Base-by-base conservation (phyloP, 2,888 invertebrate species). In the Cryptocephalus moraei region DNA sequence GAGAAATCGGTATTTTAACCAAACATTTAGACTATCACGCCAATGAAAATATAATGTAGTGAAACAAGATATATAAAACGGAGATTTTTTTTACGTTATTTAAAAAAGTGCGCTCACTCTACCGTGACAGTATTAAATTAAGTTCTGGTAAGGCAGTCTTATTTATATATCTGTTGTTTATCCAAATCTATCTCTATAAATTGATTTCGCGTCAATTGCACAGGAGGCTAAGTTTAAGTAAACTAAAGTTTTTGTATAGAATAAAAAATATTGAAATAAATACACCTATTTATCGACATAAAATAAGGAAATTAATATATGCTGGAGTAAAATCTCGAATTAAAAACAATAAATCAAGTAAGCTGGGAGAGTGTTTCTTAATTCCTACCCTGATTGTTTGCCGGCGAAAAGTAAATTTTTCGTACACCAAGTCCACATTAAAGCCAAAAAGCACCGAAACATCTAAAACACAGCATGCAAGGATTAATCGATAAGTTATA, bases 121-220 rank as follows among this genome's bases (percentile, higher is more conserved):
- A 49, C 47, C 52, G 45, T 52, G 48, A 50, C 52, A 46, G 14
- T 45, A 47, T 40, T 48, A 52, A 52, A 52, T 48, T 45, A 47
- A 48, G 45, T 45, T 48, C 34, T 46, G 10, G n/a, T 41, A 12
- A 33, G 47, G 43, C 33, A 39, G 33, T 40, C 44, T 41, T 45
- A 32, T 32, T 32, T 46, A 45, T 22, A 22, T 6, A 22, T 22
- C 22, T 22, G 22, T 22, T 22, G 6, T 22, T 22, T 22, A 22
- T 22, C 38, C 22, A 36, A 38, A 39, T 49, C 42, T 47, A 32
- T 32, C 41, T 32, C 32, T 13, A 41, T 36, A 40, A 14, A 14
- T 40, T 14, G 40, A 32, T 43, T 33, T 8, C 36, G 22, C 14
- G 33, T 43, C 12, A 31, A 22, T 48, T 48, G 39, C 43, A 45